Evolutionary conservation across 1,140 invertebrate species (phyloP).

Genomic region (Magallana angulata): DNA sequence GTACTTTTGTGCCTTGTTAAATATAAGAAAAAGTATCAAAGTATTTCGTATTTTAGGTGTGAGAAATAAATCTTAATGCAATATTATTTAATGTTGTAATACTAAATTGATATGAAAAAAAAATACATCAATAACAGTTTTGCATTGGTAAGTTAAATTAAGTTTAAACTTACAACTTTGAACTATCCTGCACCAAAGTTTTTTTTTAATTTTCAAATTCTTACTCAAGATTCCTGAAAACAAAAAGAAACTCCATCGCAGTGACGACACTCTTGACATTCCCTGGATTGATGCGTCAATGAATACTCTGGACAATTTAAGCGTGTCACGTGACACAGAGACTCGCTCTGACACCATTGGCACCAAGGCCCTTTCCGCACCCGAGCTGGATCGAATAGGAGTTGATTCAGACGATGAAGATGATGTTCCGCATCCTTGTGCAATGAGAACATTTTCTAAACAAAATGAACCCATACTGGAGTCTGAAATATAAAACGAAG

Average conservation of each 20-base stretch:
- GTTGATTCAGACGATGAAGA: neutral
- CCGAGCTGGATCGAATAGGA: neutral
- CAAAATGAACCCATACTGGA: neutral
- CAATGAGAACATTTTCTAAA: constrained; percentile 1
- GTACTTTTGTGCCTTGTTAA: too few relatives aligned
- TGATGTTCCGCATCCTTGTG: neutral
- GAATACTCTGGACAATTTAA: constrained; percentile 24
- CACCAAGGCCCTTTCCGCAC: neutral
- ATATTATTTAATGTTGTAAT: too few relatives aligned
- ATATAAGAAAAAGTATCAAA: too few relatives aligned
- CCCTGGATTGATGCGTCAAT: constrained; percentile 39
- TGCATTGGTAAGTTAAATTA: too few relatives aligned
- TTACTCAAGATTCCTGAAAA: neutral
- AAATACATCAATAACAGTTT: too few relatives aligned
- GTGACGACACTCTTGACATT: constrained; percentile 25
- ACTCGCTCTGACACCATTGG: neutral
- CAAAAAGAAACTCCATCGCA: neutral
- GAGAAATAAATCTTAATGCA: too few relatives aligned
- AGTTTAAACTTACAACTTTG: too few relatives aligned
- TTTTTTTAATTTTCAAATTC: too few relatives aligned
- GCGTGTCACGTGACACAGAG: neutral
- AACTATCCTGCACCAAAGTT: too few relatives aligned
- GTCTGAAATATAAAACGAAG: neutral
- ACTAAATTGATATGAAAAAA: too few relatives aligned
- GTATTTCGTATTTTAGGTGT: too few relatives aligned